phyloP scores from a whole-genome alignment of 2,113 vertebrate species.

The Stegastes partitus region DNA sequence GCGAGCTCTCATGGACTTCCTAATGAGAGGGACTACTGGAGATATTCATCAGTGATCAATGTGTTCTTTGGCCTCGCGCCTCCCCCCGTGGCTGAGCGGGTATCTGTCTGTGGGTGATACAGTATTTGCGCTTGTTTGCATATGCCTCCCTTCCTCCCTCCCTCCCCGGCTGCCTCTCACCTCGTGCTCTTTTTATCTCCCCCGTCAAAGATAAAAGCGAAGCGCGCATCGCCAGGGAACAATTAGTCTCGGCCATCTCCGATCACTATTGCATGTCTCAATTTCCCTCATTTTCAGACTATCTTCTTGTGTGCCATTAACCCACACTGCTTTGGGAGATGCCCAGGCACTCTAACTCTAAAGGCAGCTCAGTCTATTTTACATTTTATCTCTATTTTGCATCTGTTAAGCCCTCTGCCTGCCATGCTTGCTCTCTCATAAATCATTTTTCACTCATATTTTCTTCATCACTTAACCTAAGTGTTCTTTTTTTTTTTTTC shows the following conservation, averaged over 20 bases:
- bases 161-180: background rate
- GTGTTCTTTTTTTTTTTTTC: constrained; percentile 13
- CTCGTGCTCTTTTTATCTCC: constrained; percentile 60
- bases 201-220: constrained; percentile 85
- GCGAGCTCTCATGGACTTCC: constrained; percentile 57
- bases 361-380: constrained; percentile 53
- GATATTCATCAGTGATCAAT: constrained; percentile 72
- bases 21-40: constrained; percentile 56
- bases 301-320: constrained; percentile 55
- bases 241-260: constrained; percentile 80
- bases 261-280: constrained; percentile 65
- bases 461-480: constrained; percentile 27
- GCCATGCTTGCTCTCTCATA: constrained; percentile 1
- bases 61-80: constrained; percentile 55
- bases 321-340: constrained; percentile 46
- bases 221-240: constrained; percentile 88
- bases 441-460: constrained; percentile 1
- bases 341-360: constrained; percentile 30
- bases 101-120: constrained; percentile 26
- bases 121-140: constrained; percentile 17
- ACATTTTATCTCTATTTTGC: constrained; percentile 51
- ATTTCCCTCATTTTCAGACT: constrained; percentile 63
- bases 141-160: background rate
- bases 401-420: constrained; percentile 41
- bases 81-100: constrained; percentile 37